Evolutionary conservation across 2,888 invertebrate genomes (phyloP).

Genomic region (Papilio elwesi): DNA sequence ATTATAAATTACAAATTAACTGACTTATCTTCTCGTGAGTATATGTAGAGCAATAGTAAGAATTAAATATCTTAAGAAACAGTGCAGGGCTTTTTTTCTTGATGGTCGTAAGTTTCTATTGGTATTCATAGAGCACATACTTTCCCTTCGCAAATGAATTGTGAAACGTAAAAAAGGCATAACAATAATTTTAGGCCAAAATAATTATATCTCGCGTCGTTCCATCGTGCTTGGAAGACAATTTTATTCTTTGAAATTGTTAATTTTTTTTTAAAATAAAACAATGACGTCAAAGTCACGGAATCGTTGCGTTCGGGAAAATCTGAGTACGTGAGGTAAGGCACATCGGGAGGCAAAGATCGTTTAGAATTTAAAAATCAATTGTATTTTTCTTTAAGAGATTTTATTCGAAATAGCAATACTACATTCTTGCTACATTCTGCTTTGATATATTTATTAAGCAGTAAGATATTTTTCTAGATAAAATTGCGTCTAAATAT

Average conservation of each 20-base stretch:
- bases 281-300: slow-evolving; percentile 23
- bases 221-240: neutral
- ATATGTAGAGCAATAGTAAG: no score
- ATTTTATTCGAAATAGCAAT: neutral
- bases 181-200: neutral
- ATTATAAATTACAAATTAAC: no score
- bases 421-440: neutral
- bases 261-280: neutral
- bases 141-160: no score
- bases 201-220: neutral
- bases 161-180: neutral
- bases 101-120: no score
- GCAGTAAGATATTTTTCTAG: neutral
- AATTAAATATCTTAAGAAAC: no score
- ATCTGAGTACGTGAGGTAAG: slow-evolving; percentile 32
- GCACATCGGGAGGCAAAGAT: slow-evolving; percentile 26
- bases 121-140: no score
- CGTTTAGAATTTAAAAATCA: slow-evolving; percentile 18
- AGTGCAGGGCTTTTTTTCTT: no score
- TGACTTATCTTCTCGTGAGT: no score
- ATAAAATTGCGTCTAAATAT: no score
- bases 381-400: slow-evolving; percentile 5
- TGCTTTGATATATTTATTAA: neutral
- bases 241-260: neutral
- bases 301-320: slow-evolving; percentile 13